Conservation (phyloP, 2,797 vertebrate genomes). For the Taeniopygia guttata region DNA sequence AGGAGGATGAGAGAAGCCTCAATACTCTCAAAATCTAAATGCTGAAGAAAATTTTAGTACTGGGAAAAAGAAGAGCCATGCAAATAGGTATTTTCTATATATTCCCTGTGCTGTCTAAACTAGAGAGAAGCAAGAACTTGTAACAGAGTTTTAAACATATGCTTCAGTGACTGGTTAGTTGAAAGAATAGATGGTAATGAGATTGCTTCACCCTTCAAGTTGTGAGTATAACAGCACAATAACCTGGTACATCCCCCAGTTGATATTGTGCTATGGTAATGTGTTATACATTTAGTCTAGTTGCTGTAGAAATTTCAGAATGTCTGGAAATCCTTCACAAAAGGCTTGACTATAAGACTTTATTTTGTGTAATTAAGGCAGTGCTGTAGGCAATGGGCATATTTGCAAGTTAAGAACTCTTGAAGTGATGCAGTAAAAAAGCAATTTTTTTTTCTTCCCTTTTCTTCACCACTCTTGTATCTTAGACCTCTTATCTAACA, state of each 20-base stretch:
- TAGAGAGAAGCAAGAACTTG: neutral
- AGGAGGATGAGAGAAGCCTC: neutral
- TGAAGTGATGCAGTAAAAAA: neutral
- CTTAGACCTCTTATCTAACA: neutral
- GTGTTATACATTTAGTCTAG: neutral
- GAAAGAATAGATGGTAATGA: neutral
- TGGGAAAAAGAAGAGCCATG: neutral
- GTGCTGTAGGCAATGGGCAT: fast-evolving
- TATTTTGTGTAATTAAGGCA: neutral
- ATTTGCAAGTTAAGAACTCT: neutral
- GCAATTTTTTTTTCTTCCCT: neutral
- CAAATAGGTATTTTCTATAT: neutral
- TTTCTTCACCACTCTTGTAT: neutral
- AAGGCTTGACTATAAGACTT: neutral
- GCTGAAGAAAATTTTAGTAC: neutral
- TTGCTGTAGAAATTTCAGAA: neutral
- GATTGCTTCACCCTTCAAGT: neutral
- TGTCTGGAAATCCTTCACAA: neutral
- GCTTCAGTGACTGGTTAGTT: neutral
- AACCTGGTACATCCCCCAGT: neutral
- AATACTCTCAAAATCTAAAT: neutral
- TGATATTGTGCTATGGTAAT: neutral
- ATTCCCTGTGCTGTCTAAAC: neutral
- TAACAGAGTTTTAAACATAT: neutral
- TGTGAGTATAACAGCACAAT: neutral